phyloP scores from a whole-genome alignment of 1,140 invertebrate genomes.

The Drosophila sucinea region DNA sequence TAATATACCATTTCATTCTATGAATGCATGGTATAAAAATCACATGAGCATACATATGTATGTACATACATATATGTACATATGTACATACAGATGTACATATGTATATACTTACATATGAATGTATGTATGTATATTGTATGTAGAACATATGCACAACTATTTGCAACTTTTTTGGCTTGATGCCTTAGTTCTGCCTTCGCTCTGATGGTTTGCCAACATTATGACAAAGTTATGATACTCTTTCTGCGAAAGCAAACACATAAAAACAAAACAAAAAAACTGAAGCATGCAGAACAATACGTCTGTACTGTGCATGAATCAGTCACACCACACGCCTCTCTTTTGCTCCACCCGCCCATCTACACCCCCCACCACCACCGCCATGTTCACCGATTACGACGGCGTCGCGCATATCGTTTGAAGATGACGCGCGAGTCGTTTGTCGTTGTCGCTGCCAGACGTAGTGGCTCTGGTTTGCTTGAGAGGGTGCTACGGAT shows the following conservation, averaged over 20 bases:
- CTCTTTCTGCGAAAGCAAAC: conserved; percentile 69
- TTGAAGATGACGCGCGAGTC: conserved; percentile 67
- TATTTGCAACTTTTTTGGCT: conserved; percentile 65
- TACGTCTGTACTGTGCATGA: conserved; percentile 20
- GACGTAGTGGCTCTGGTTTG: conserved; percentile 68
- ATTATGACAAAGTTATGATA: conserved; percentile 78
- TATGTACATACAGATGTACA: conserved; percentile 16
- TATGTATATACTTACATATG: conserved; percentile 14
- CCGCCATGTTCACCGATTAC: conserved; percentile 29
- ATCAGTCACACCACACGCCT: conserved; percentile 16
- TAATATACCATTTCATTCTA: no score
- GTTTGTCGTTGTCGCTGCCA: conserved; percentile 65
- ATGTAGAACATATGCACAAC: conserved; percentile 43
- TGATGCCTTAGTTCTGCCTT: conserved; percentile 48
- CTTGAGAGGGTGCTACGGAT: conserved; percentile 34
- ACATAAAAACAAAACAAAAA: conserved; percentile 28
- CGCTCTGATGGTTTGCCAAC: conserved; percentile 62
- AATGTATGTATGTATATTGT: conserved; percentile 21
- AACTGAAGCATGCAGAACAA: conserved; percentile 36
- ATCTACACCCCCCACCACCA: background rate
- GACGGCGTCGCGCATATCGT: conserved; percentile 58
- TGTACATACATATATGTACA: conserved; percentile 11
- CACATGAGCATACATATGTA: conserved; percentile 9
- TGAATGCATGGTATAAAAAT: no score
- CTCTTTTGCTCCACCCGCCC: conserved; percentile 24